Percentiles rank a stretch among this genome's conserved stretches.
phyloP scores from a whole-genome alignment of 2,888 invertebrate species.

The Rhagonycha lutea region DNA sequence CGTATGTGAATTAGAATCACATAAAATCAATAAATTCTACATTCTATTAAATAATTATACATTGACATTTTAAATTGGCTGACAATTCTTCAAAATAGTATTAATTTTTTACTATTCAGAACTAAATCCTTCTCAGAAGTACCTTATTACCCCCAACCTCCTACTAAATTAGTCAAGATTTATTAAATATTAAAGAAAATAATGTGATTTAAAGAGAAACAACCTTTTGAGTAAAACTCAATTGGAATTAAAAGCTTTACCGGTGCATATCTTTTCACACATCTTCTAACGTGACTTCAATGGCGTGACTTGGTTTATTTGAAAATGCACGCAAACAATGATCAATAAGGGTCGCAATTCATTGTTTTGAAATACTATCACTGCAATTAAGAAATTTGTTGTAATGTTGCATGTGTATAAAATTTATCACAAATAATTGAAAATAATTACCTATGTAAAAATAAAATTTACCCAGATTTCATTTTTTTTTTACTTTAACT shows the following conservation, averaged over 20 bases:
- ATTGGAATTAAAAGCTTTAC: neutral
- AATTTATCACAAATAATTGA: neutral
- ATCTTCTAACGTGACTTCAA: slow-evolving; percentile 38
- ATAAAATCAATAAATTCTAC: no score
- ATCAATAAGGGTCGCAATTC: neutral
- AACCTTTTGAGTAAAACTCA: neutral
- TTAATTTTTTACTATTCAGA: neutral
- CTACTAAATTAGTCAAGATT: neutral
- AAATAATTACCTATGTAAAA: no score
- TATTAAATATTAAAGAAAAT: neutral
- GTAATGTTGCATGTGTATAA: neutral
- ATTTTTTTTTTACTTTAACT: no score
- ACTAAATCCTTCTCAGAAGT: neutral
- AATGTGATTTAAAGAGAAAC: neutral
- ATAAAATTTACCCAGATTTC: no score
- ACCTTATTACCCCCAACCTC: neutral
- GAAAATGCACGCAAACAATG: neutral
- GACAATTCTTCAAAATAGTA: neutral
- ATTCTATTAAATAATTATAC: no score
- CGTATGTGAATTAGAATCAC: no score
- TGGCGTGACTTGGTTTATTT: slow-evolving; percentile 31
- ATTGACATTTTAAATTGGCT: no score
- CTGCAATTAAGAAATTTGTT: neutral
- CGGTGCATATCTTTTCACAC: slow-evolving; percentile 34
- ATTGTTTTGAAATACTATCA: neutral